Base-by-base conservation (phyloP, 2,888 invertebrate genomes). In the Meteorus colon region DNA sequence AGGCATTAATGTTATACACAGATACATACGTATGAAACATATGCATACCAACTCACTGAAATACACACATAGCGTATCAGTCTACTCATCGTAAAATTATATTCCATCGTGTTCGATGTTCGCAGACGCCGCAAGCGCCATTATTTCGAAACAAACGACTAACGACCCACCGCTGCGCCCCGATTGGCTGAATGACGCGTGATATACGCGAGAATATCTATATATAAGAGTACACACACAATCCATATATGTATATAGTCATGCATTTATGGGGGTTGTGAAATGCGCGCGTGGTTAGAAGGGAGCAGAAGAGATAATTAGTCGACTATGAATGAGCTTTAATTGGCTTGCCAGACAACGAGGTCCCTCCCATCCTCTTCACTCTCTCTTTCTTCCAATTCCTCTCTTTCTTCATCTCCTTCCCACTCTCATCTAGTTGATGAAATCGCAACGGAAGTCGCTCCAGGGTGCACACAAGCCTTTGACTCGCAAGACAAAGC, bases 141-240 rank as follows among this genome's bases (percentile, higher is more conserved):
- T 86, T 86, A 86, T 87, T 79, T 51, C 83, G 86, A 86, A 86
- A 88, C 86, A 88, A 87, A 84, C 84, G 84, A 79, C 86, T 88
- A 88, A 88, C 87, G 87, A 88, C 80, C 83, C 81, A 79, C 84
- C 79, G 84, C 82, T 83, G 86, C 24, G 73, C 48, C 31, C 48
- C 81, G 85, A 86, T 86, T 86, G 86, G 84, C 81, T 82, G 83
- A 86, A 85, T 85, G 84, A 85, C 77, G 81, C 81, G 78, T 80
- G 84, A 84, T 84, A 84, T 79, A 80, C 41, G 77, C 79, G 79
- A 79, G 76, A 80, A 79, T 80, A 81, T 68, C 75, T 19, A 69
- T 27, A 69, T 34, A 51, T 51, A 8, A 6, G 29, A 4, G 55
- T 31, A 51, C 31, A 55, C 4, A 31, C n/a, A 55, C 51, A 31